Evolutionary conservation across 1,140 invertebrate species (phyloP).

Genomic region (Aphaenogaster floridana): DNA sequence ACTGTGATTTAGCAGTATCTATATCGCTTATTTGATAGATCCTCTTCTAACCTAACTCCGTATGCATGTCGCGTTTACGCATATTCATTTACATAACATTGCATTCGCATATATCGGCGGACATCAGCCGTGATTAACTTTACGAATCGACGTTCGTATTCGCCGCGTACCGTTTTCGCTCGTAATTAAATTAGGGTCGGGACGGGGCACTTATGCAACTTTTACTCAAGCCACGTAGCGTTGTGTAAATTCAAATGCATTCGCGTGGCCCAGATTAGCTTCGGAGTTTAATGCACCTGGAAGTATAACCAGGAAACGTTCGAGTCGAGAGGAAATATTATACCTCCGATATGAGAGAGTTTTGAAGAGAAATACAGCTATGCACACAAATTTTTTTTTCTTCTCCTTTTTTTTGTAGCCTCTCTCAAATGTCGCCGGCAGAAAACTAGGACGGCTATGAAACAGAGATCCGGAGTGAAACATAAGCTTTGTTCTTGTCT

Average conservation of each 20-base stretch:
- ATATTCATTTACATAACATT: conserved; percentile 11
- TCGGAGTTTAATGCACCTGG: conserved; percentile 22
- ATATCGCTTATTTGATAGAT: neutral
- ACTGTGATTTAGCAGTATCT: neutral
- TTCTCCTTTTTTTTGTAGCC: neutral
- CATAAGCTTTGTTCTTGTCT: conserved; percentile 46
- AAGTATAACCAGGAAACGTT: conserved; percentile 32
- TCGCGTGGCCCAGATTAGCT: conserved; percentile 35
- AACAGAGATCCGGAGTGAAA: conserved; percentile 32
- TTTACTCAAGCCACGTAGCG: conserved; percentile 30
- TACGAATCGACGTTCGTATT: conserved; percentile 26
- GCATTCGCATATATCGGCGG: neutral
- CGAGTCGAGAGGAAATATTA: conserved; percentile 39
- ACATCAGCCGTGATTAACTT: conserved; percentile 27
- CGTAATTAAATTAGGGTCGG: conserved; percentile 40
- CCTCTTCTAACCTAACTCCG: neutral
- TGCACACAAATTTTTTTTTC: neutral
- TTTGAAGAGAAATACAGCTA: neutral
- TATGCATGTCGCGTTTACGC: neutral
- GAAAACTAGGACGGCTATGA: conserved; percentile 34
- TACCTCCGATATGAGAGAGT: conserved; percentile 19
- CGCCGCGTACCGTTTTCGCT: neutral
- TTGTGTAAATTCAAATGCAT: conserved; percentile 38
- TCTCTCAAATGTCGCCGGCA: conserved; percentile 41
- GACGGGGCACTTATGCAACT: conserved; percentile 29